phyloP scores from a whole-genome alignment of 1,140 invertebrate species.

The Oppia nitens region DNA sequence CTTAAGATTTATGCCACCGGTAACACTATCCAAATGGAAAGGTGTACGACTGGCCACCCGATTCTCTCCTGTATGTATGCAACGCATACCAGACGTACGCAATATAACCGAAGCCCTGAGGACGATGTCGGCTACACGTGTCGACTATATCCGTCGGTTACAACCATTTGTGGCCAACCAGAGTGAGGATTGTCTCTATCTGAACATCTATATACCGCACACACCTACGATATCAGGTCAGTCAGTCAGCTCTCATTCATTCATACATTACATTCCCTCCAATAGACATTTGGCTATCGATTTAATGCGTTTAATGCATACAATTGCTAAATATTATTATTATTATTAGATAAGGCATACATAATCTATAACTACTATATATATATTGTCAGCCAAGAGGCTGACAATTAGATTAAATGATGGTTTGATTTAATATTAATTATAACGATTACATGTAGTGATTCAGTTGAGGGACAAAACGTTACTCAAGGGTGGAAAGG shows the following conservation, averaged over 20 bases:
- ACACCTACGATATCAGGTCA: not conserved
- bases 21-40: constrained; percentile 57
- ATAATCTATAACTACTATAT: too few species aligned
- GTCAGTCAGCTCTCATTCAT: not conserved
- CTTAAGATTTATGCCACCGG: constrained; percentile 43
- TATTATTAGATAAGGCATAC: too few species aligned
- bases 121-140: constrained; percentile 51
- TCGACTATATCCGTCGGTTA: constrained; percentile 59
- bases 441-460: too few species aligned
- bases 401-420: too few species aligned
- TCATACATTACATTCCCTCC: not conserved
- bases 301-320: too few species aligned
- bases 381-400: too few species aligned
- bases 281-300: not conserved
- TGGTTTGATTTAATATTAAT: too few species aligned
- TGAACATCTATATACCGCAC: constrained; percentile 75
- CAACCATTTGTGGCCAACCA: constrained; percentile 55
- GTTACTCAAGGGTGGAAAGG: too few species aligned
- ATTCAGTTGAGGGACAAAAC: too few species aligned
- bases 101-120: constrained; percentile 45
- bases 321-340: too few species aligned
- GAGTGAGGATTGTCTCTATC: constrained; percentile 77
- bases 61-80: constrained; percentile 70
- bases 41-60: constrained; percentile 64
- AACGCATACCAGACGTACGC: constrained; percentile 32